phyloP scores from a whole-genome alignment of 2,113 vertebrate species.

The Pao palembangensis region DNA sequence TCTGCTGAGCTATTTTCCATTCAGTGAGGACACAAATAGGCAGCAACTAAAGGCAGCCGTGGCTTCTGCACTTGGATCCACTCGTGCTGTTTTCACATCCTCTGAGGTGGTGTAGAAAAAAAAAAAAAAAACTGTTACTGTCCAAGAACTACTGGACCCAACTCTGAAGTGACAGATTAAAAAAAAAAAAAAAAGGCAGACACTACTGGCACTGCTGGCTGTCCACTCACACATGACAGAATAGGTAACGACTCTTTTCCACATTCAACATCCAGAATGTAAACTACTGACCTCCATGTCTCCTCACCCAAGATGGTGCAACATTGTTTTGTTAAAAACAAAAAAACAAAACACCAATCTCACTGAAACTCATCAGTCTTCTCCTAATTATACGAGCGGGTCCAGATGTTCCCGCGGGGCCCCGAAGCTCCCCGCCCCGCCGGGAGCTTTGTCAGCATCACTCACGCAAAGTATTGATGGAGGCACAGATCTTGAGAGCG shows the following conservation, averaged over 20 bases:
- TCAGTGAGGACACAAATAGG: too few species aligned
- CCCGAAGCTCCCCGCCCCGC: background rate
- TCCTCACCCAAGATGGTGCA: conserved; percentile 10
- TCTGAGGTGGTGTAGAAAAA: too few species aligned
- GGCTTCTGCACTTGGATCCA: too few species aligned
- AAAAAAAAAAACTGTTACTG: too few species aligned
- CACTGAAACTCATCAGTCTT: conserved; percentile 5
- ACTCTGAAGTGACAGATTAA: background rate
- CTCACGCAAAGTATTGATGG: conserved; percentile 94
- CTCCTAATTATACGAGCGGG: conserved; percentile 1
- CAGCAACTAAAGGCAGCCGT: too few species aligned
- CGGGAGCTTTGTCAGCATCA: conserved; percentile 56
- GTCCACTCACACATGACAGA: conserved; percentile 21
- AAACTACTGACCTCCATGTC: conserved; percentile 23
- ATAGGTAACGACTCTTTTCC: conserved; percentile 25
- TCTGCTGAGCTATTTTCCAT: too few species aligned
- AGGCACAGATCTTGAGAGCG: conserved; percentile 98
- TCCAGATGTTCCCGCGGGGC: conserved; percentile 16
- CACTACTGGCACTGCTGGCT: conserved; percentile 17
- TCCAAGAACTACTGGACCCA: too few species aligned
- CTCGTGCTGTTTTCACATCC: too few species aligned
- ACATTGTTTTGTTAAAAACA: conserved; percentile 7
- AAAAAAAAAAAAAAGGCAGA: conserved; percentile 7
- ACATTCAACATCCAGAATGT: conserved; percentile 63
- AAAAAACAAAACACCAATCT: background rate